Conservation (phyloP, 2,888 invertebrate species). For the Epirrhoe alternata region DNA sequence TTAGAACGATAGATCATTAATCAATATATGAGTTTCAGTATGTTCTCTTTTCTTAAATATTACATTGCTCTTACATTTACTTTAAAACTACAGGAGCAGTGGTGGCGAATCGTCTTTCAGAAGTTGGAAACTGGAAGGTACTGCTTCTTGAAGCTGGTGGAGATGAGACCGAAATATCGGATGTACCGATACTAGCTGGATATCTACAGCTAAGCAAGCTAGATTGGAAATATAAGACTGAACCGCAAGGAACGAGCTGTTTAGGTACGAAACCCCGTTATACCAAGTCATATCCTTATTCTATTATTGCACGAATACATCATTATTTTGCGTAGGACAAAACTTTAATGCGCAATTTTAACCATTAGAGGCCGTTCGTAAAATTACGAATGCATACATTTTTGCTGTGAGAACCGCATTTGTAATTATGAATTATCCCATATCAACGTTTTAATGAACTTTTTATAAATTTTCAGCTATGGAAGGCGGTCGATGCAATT, state of each 20-base stretch:
- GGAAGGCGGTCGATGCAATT: constrained; percentile 93
- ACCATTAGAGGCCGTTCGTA: too few relatives aligned
- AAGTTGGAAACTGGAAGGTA: constrained; percentile 92
- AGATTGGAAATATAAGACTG: constrained; percentile 97
- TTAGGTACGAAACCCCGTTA: constrained; percentile 84
- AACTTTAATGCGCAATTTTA: too few relatives aligned
- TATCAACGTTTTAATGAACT: background rate
- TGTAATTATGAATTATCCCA: background rate
- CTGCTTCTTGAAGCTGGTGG: constrained; percentile 94
- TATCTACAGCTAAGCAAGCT: constrained; percentile 94
- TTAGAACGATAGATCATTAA: too few relatives aligned
- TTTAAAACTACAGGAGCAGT: constrained; percentile 87
- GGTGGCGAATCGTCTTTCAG: constrained; percentile 92
- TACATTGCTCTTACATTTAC: too few relatives aligned
- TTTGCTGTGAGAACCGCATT: background rate
- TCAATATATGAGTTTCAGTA: too few relatives aligned
- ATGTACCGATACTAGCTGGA: constrained; percentile 94
- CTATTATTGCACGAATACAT: too few relatives aligned
- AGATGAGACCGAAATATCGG: constrained; percentile 95
- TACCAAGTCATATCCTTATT: background rate
- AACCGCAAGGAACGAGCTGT: constrained; percentile 92
- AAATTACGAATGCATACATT: background rate
- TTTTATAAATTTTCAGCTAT: constrained; percentile 86
- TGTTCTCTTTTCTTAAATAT: too few relatives aligned
- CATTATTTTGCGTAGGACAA: too few relatives aligned